Conservation (phyloP, 1,140 invertebrate species). For the Bombus superbus region DNA sequence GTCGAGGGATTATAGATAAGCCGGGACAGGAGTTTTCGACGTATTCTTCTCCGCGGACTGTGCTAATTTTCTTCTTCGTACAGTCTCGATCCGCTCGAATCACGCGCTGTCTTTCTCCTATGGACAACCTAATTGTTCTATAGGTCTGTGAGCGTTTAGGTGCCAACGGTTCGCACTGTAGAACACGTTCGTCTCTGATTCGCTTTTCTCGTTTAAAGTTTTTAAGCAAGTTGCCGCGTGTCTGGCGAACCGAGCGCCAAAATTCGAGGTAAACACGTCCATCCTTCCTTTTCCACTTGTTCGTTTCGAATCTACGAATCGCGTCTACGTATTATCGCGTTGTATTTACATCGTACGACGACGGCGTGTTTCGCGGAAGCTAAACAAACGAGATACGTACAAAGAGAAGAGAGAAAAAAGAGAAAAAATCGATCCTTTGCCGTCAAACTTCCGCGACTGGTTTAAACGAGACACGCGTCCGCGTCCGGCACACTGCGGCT, state of each 20-base stretch:
- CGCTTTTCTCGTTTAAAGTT: not conserved
- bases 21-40: not conserved
- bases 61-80: slow-evolving; percentile 22
- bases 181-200: not conserved
- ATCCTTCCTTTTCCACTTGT: not conserved
- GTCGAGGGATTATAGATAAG: not conserved
- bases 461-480: slow-evolving; percentile 6
- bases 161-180: no score
- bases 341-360: not conserved
- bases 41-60: not conserved
- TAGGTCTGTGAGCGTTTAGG: not conserved
- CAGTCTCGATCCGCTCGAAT: not conserved
- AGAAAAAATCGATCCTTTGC: not conserved
- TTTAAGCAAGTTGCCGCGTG: not conserved
- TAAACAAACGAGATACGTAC: not conserved
- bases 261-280: not conserved
- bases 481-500: not conserved
- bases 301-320: not conserved
- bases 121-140: not conserved
- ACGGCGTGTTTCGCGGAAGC: not conserved
- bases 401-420: not conserved
- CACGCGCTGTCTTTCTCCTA: no score
- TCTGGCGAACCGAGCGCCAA: no score
- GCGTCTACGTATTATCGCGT: not conserved
- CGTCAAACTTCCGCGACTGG: not conserved